These are phyloP conservation scores for Drosophila cardini DNA, from an alignment of 1,140 invertebrate genomes.

Conservation along the genomic window DNA sequence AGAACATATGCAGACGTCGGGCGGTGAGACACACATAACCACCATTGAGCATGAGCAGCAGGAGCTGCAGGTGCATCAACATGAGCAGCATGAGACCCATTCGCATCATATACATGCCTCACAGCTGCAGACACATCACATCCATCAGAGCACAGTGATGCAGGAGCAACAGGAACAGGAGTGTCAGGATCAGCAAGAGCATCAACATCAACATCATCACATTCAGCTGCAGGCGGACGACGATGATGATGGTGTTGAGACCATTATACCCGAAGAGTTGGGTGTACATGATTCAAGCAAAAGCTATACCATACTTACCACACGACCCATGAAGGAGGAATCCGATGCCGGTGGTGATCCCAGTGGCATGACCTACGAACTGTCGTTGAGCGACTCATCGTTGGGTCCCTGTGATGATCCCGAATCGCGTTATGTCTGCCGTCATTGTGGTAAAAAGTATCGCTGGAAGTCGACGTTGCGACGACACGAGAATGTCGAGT, in stretches of 20 bases:
- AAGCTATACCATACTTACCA: constrained; percentile 83
- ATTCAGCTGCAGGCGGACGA: constrained; percentile 69
- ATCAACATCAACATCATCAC: constrained; percentile 66
- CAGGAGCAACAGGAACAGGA: constrained; percentile 56
- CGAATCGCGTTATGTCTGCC: constrained; percentile 90
- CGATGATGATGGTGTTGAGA: constrained; percentile 77
- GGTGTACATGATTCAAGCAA: constrained; percentile 76
- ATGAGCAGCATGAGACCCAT: constrained; percentile 58
- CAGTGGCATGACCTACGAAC: constrained; percentile 79
- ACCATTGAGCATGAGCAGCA: constrained; percentile 75
- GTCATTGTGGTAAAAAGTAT: constrained; percentile 92
- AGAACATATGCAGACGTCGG: constrained; percentile 75
- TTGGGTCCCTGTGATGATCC: constrained; percentile 85
- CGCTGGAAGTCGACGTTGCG: constrained; percentile 93
- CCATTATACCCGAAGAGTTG: constrained; percentile 72
- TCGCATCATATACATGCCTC: constrained; percentile 68
- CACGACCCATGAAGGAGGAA: constrained; percentile 79
- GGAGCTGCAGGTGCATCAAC: constrained; percentile 70
- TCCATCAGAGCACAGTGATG: constrained; percentile 59
- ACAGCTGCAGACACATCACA: constrained; percentile 72
- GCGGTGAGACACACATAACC: constrained; percentile 70
- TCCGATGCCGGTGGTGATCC: constrained; percentile 67
- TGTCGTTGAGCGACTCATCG: constrained; percentile 83
- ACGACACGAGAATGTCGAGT: constrained; percentile 93
- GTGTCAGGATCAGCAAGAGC: constrained; percentile 53